Evolutionary conservation across 2,888 invertebrate genomes (phyloP).

Genomic region (Platycheirus rosarum): DNA sequence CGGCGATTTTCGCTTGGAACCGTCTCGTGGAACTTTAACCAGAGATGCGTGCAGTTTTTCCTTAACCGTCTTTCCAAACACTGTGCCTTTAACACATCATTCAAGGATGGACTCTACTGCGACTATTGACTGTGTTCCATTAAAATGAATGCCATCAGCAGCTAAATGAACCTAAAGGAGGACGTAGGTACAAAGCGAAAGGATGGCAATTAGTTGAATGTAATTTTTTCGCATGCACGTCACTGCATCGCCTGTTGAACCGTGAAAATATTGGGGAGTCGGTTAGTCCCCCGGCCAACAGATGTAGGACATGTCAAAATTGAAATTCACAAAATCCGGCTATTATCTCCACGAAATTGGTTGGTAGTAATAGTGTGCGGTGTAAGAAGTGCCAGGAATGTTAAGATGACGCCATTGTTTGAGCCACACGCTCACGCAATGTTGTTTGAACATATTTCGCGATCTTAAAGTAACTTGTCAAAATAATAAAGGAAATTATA

Average conservation of each 20-base stretch:
- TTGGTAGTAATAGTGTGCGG: neutral
- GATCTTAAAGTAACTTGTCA: conserved; percentile 38
- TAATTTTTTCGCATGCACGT: conserved; percentile 72
- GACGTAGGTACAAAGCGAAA: conserved; percentile 53
- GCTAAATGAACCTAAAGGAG: neutral
- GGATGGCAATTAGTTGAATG: conserved; percentile 67
- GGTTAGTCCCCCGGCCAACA: conserved; percentile 48
- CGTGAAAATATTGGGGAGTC: conserved; percentile 71
- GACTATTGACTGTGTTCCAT: conserved; percentile 14
- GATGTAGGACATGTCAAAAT: conserved; percentile 73
- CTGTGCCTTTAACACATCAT: conserved; percentile 54
- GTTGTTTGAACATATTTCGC: conserved; percentile 60
- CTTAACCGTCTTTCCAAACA: conserved; percentile 31
- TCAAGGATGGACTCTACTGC: conserved; percentile 57
- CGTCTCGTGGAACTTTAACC: conserved; percentile 21
- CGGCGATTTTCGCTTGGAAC: conserved; percentile 58
- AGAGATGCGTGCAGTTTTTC: conserved; percentile 60
- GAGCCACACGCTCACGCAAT: conserved; percentile 45
- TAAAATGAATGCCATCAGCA: conserved; percentile 22
- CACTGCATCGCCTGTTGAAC: conserved; percentile 63
- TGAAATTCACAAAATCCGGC: conserved; percentile 70
- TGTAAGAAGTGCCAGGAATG: conserved; percentile 33
- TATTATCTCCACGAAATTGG: conserved; percentile 67
- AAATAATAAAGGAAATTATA: too few species aligned
- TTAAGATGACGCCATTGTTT: conserved; percentile 41